Base-by-base conservation (phyloP, 2,113 vertebrate genomes). In the Agelaius tricolor region DNA sequence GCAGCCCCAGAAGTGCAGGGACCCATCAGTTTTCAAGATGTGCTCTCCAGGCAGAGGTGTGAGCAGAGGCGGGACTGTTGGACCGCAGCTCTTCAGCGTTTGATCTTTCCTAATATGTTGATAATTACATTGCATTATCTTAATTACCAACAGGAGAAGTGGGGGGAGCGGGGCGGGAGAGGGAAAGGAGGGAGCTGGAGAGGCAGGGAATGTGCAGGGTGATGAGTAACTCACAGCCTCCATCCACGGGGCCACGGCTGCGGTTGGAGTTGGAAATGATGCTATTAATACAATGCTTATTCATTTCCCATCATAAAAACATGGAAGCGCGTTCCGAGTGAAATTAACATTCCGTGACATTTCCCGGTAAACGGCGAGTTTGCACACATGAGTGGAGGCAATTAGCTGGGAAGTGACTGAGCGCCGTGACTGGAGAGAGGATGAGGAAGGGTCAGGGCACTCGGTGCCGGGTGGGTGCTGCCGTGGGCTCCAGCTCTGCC, bases 281-380 rank as follows among this genome's bases (percentile, higher is more conserved):
- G 94, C 93, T 94, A 86, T 98, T 98, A 98, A 97, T 97, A 96
- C 87, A 92, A 93, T 87, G 75, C 96, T 96, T 96, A 96, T 95
- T 97, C 95, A 93, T 97, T 97, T 93, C 89, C 52, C 86, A 91
- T 84, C 89, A 90, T 93, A 44, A 91, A 89, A 87, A 83, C 83
- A 96, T 67, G 66, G 87, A 96, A 95, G 71, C 26, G 5, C 83
- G 35, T 96, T 98, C 90, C 24, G 91, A 96, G 79, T 83, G 96
- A 97, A 98, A 98, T 98, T 98, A 98, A 97, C 97, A 98, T 98
- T 97, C 97, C 37, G 26, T 97, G 96, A 96, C 97, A 96, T 98
- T 98, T 97, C 68, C 93, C 88, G 71, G 87, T 97, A 97, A 98
- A 96, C 59, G 95, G 94, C 77, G 96, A 71, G 75, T 98, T 97